Evolutionary conservation across 2,888 invertebrate species (phyloP).

Genomic region (Hypercompe scribonia): DNA sequence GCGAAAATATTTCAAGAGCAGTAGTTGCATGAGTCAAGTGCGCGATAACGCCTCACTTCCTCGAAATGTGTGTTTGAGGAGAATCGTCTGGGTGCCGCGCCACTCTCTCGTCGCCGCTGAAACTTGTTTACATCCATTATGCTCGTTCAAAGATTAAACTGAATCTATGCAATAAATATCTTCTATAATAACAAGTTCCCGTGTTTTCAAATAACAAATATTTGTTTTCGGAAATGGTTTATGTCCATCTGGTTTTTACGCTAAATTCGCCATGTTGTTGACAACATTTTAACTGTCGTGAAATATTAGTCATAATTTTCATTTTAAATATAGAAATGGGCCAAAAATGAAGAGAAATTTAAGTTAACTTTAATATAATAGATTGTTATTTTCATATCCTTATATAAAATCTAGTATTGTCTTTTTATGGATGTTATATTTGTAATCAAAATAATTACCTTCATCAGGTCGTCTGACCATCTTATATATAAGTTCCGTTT

Average conservation of each 20-base stretch:
- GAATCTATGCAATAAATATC: conserved; percentile 40
- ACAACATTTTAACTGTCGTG: neutral
- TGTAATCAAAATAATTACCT: too few species aligned
- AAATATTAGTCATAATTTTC: neutral
- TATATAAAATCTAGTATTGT: too few species aligned
- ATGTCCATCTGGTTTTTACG: conserved; percentile 10
- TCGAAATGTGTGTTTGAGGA: conserved; percentile 28
- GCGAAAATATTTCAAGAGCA: conserved; percentile 49
- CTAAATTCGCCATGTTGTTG: neutral
- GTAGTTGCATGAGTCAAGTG: conserved; percentile 45
- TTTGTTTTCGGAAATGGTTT: conserved; percentile 20
- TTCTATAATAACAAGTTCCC: conserved; percentile 30
- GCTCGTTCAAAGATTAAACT: conserved; percentile 28
- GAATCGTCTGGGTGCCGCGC: conserved; percentile 13
- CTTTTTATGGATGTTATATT: too few species aligned
- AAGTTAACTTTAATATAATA: too few species aligned
- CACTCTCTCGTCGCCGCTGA: conserved; percentile 22
- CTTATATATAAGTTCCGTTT: too few species aligned
- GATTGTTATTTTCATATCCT: too few species aligned
- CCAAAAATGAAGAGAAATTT: too few species aligned
- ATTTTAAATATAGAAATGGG: neutral
- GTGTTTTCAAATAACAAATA: conserved; percentile 11
- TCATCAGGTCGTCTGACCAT: too few species aligned
- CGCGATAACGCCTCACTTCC: conserved; percentile 38
- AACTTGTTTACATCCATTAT: conserved; percentile 41